Base-by-base conservation (phyloP, 1,140 invertebrate genomes). In the Branchinecta lindahli region DNA sequence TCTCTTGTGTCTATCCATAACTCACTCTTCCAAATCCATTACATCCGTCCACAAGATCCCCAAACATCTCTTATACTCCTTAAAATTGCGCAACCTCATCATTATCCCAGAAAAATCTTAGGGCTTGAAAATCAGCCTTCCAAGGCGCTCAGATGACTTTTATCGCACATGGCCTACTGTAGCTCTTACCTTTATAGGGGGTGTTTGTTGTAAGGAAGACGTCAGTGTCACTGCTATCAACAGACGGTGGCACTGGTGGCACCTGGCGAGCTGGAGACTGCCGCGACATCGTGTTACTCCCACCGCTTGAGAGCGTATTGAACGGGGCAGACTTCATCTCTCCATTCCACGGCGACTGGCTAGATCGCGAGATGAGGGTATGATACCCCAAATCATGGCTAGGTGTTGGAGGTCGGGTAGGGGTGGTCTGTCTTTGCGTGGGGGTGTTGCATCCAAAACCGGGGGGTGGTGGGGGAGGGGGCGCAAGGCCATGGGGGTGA, bases 321-420 rank as follows among this genome's bases (percentile, higher is more conserved):
- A 21, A 70, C 70, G 65, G 71, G 12, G 12, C 52, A 3, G 52
- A 61, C 18, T 61, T 61, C 2, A 61, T 61, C 12, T 61, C 52
- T 15, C 18, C 18, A 61, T 61, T 61, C 52, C 52, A 61, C 52
- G 12, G 79, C 10, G 74, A 79, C 69, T 72, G 78, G 68, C 80
- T 81, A 72, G 81, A 83, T 10, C 83, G 82, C 18, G 83, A 83
- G 2, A 87, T 84, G 61, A 89, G 78, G 3, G 88, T 89, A 73
- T 88, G 87, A 77, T 89, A 89, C 8, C 88, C 87, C 76, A 88
- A 85, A 77, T 88, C 87, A 21, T 87, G 77, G 73, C 83, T 86
- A 44, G 86, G 84, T 70, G 80, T 81, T 65, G 74, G 68, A 46
- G 65, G 66, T 15, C 71, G 71, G 46, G 46, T 12, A 45, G 47